Evolutionary conservation across 2,797 vertebrate genomes (phyloP).

Genomic region (Ctenosaura bakeri): DNA sequence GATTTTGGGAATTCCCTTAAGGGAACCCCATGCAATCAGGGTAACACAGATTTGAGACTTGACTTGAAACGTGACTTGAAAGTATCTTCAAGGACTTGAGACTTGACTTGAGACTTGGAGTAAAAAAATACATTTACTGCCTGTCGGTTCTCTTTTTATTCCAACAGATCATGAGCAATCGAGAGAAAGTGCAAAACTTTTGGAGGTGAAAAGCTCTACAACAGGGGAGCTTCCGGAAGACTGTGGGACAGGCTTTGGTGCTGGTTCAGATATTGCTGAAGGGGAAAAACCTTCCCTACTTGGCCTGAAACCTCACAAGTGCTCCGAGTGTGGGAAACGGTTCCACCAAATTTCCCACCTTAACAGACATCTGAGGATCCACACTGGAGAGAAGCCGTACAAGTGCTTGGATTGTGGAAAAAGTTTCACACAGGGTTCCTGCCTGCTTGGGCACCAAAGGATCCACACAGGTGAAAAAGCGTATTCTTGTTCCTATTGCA

Average conservation of each 20-base stretch:
- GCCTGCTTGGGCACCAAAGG: slow-evolving; percentile 19
- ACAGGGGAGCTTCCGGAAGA: neutral
- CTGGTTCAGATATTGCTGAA: accelerated
- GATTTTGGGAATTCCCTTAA: too few relatives aligned
- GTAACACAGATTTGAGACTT: too few relatives aligned
- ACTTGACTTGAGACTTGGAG: too few relatives aligned
- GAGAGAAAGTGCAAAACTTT: neutral
- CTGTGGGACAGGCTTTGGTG: neutral
- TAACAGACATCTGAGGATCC: slow-evolving; percentile 27
- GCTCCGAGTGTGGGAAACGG: slow-evolving; percentile 20
- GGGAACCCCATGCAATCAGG: too few relatives aligned
- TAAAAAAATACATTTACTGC: too few relatives aligned
- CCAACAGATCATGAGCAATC: neutral
- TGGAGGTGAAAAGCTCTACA: neutral
- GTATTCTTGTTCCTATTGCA: slow-evolving; percentile 12
- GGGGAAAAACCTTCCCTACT: neutral
- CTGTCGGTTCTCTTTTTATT: neutral
- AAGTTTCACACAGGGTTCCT: slow-evolving; percentile 33
- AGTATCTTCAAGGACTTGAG: too few relatives aligned
- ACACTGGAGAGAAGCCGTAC: slow-evolving; percentile 27
- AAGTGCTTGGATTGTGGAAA: slow-evolving; percentile 35
- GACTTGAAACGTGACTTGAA: too few relatives aligned
- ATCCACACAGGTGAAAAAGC: slow-evolving; percentile 46
- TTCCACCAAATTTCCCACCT: slow-evolving; percentile 38
- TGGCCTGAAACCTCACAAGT: slow-evolving; percentile 22